Evolutionary conservation across 2,113 vertebrate genomes (phyloP), one percentile per base, ranked within the genome.

Genomic region (Crypturellus undulatus): DNA sequence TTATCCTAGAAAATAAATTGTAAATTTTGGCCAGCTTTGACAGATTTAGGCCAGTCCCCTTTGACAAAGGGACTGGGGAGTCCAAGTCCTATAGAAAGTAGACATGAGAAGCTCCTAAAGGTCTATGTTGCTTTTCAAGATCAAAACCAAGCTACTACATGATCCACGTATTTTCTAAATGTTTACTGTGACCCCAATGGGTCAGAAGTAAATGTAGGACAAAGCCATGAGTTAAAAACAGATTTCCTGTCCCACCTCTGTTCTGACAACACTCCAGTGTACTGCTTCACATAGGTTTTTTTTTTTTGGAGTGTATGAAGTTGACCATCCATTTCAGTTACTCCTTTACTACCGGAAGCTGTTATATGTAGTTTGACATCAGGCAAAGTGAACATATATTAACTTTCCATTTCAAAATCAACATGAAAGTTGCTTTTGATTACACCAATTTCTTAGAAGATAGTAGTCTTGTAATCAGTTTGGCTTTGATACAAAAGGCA

Each of bases 131-230:
- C n/a, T 73, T 52, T 26, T 56, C 47, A 78, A 87, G 69, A 73
- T 13, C 8, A n/a, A 24, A 24, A 77, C 51, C 38, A 45, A 58
- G 19, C 21, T 84, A 17, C 38, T 56, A 6, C 34, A 10, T 58
- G 42, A 75, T 32, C 40, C 40, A 42, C 45, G 45, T 3, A 3
- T 67, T 75, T 62, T 78, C 51, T 49, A 6, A 56, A 36, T 13
- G 1, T 56, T 59, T 24, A 36, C 18, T 42, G 16, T 17, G 59
- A 26, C 2, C 4, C 12, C 63, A n/a, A 2, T 0, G 2, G 32
- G 12, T 52, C 67, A 68, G 17, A n/a, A 43, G 30, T 34, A 68
- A 84, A 77, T 47, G 3, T 56, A 54, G 19, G 28, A 34, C 32
- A 72, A 72, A 80, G 30, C 5, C n/a, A 49, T 40, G 6, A 36